Evolutionary conservation across 2,113 vertebrate species (phyloP).

Genomic region (rabbit (Oryctolagus cuniculus)): DNA sequence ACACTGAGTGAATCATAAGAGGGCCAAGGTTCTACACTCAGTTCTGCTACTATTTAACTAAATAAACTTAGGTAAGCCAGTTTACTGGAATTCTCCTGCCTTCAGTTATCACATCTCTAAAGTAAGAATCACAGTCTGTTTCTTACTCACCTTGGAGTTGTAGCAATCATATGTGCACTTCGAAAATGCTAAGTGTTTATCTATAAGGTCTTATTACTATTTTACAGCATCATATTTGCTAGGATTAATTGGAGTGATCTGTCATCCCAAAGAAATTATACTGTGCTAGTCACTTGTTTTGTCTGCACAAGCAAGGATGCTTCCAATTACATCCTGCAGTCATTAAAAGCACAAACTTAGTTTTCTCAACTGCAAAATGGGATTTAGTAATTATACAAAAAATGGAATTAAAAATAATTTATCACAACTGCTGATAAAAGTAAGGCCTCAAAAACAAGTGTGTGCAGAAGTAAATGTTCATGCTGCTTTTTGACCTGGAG

Average conservation of each 20-base stretch:
- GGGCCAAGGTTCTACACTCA: not conserved
- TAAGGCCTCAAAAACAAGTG: not conserved
- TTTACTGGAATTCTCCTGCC: not conserved
- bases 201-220: not conserved
- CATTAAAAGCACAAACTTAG: not conserved
- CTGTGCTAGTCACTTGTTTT: not conserved
- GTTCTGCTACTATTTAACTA: not conserved
- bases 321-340: not conserved
- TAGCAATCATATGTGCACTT: not conserved
- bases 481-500: not conserved
- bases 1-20: not conserved
- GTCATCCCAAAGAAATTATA: not conserved
- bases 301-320: not conserved
- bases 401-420: not conserved
- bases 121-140: not conserved
- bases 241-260: not conserved
- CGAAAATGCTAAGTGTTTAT: not conserved
- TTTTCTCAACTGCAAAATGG: not conserved
- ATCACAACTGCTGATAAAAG: not conserved
- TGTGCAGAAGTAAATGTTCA: not conserved
- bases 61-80: not conserved
- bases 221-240: not conserved
- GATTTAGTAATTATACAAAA: not conserved
- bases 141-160: constrained; percentile 1
- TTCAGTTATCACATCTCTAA: not conserved